phyloP scores from a whole-genome alignment of 1,140 invertebrate species.

The Drosophila lowei region DNA sequence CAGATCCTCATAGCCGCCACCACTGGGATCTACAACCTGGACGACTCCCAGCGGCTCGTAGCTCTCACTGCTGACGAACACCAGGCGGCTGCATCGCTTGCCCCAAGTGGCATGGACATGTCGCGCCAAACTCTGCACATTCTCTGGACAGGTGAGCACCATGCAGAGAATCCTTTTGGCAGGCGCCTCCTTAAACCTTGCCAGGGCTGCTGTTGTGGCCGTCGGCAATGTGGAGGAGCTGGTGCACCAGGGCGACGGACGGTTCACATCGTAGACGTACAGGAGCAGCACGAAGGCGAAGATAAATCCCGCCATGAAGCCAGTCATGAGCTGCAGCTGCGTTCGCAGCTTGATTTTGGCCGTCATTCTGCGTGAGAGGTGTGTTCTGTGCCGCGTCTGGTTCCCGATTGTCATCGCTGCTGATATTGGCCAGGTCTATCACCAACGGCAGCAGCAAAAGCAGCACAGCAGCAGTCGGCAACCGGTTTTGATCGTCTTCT shows the following conservation, averaged over 20 bases:
- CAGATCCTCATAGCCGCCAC: constrained; percentile 93
- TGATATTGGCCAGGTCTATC: constrained; percentile 37
- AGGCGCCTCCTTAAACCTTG: constrained; percentile 46
- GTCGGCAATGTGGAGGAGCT: constrained; percentile 19
- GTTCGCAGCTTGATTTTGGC: constrained; percentile 44
- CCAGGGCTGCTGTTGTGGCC: neutral
- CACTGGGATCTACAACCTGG: constrained; percentile 85
- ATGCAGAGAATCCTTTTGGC: constrained; percentile 94
- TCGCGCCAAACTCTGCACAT: constrained; percentile 92
- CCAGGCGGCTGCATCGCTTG: constrained; percentile 92
- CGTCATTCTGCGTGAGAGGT: constrained; percentile 42
- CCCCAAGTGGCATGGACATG: constrained; percentile 98
- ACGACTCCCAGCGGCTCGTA: constrained; percentile 86
- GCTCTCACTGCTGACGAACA: constrained; percentile 92
- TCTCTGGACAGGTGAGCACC: constrained; percentile 95
- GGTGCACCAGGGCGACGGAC: constrained; percentile 28
- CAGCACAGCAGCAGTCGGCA: constrained; percentile 27
- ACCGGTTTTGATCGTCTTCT: constrained; percentile 50
- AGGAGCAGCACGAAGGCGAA: constrained; percentile 52
- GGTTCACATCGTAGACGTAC: constrained; percentile 47
- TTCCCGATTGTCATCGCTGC: constrained; percentile 41
- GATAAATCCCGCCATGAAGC: constrained; percentile 57
- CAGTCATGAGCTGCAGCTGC: constrained; percentile 53
- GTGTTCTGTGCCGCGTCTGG: constrained; percentile 56
- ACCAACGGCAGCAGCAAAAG: constrained; percentile 1